Conservation (phyloP, 2,797 vertebrate species). For the Oophaga sylvatica region DNA sequence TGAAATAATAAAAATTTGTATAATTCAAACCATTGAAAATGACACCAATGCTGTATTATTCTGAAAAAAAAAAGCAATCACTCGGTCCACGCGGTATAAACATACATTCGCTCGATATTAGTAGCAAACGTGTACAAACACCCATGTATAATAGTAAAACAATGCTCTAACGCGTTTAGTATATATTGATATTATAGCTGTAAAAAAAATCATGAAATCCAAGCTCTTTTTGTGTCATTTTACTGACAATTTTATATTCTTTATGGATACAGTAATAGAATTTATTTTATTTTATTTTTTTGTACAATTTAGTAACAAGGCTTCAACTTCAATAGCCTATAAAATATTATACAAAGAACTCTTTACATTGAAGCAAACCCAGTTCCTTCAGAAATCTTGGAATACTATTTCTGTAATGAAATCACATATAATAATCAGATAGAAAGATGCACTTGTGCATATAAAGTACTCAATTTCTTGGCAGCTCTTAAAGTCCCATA, state of each 20-base stretch:
- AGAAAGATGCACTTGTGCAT: slow-evolving; percentile 62
- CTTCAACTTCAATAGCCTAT: slow-evolving; percentile 61
- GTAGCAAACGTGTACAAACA: slow-evolving; percentile 18
- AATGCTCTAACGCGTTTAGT: background rate
- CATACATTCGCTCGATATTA: slow-evolving; percentile 9
- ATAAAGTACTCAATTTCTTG: slow-evolving; percentile 59
- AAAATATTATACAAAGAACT: slow-evolving; percentile 62
- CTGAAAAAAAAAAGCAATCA: background rate
- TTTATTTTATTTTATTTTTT: slow-evolving; percentile 19
- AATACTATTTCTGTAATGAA: slow-evolving; percentile 54
- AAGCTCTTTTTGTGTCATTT: slow-evolving; percentile 51
- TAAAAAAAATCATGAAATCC: slow-evolving; percentile 45
- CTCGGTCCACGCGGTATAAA: background rate
- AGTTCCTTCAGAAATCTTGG: slow-evolving; percentile 54
- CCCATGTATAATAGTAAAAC: slow-evolving; percentile 19
- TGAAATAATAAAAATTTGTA: too few relatives aligned
- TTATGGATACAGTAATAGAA: slow-evolving; percentile 61
- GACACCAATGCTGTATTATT: background rate
- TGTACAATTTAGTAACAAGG: slow-evolving; percentile 61
- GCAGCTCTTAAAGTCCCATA: slow-evolving; percentile 52
- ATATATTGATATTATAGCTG: background rate
- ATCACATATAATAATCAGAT: slow-evolving; percentile 60
- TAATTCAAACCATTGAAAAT: too few relatives aligned
- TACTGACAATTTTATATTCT: slow-evolving; percentile 56
- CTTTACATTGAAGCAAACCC: slow-evolving; percentile 61